Percentiles rank a stretch among this genome's conserved stretches.
Conservation (phyloP, 2,797 vertebrate genomes). For the Acanthurus tractus region DNA sequence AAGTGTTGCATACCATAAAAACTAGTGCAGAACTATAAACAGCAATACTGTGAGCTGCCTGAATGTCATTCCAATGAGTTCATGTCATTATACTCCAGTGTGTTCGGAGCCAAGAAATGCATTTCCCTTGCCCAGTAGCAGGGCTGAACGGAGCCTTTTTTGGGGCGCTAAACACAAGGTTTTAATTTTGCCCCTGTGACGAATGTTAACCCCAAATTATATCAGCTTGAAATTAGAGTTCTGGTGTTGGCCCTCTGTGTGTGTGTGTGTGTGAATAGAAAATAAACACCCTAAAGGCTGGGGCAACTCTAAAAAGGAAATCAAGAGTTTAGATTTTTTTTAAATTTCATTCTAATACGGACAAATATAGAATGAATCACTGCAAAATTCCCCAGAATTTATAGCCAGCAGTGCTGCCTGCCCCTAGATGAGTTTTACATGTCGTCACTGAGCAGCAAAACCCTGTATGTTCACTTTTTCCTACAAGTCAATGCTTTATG, state of each 20-base stretch:
- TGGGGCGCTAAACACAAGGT: neutral
- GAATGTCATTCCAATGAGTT: slow-evolving; percentile 36
- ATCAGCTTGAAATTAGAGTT: neutral
- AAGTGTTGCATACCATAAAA: slow-evolving; percentile 27
- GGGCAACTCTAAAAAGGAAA: no score
- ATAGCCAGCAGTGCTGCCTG: neutral
- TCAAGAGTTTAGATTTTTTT: neutral
- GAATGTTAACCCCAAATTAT: neutral
- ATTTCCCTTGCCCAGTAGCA: slow-evolving; percentile 18
- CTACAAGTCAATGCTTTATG: no score
- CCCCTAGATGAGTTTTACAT: no score
- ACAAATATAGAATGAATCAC: neutral
- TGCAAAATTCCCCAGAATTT: neutral
- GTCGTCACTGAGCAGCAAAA: neutral
- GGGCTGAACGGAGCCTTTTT: neutral
- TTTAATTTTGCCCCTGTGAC: neutral
- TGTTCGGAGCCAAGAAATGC: slow-evolving; percentile 26
- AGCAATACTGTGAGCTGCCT: neutral
- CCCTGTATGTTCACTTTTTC: no score
- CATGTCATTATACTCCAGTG: slow-evolving; percentile 15
- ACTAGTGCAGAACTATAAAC: slow-evolving; percentile 33
- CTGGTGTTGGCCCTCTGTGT: neutral
- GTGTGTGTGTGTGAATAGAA: neutral
- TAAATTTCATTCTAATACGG: no score
- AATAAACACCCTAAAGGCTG: neutral